Evolutionary conservation across 2,888 invertebrate species (phyloP).

Genomic region (Volucella zonaria): DNA sequence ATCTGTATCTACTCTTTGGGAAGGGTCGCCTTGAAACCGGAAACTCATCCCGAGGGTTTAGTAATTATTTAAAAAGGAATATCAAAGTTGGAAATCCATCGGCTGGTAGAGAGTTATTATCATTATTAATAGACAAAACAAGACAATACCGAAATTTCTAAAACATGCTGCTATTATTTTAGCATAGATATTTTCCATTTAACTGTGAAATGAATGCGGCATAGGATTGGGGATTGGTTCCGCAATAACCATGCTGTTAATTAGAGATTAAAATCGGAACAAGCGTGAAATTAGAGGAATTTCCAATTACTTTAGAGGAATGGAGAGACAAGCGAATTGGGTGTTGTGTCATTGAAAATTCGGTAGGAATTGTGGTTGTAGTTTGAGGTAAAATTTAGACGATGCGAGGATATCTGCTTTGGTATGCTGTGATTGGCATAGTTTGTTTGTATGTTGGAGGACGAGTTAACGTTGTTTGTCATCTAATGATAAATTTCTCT

Average conservation of each 20-base stretch:
- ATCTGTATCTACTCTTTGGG: too few species aligned
- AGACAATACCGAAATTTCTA: slow-evolving; percentile 25
- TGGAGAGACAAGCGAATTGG: not conserved
- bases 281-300: slow-evolving; percentile 38
- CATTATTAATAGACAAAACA: slow-evolving; percentile 27
- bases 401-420: too few species aligned
- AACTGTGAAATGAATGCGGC: slow-evolving; percentile 48
- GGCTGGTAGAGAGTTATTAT: not conserved
- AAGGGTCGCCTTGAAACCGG: not conserved
- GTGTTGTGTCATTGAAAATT: not conserved
- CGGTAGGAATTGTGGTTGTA: not conserved
- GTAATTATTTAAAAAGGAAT: slow-evolving; percentile 10
- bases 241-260: slow-evolving; percentile 14
- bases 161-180: slow-evolving; percentile 28
- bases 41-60: not conserved
- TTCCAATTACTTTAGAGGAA: not conserved
- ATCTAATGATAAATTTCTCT: too few species aligned
- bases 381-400: too few species aligned
- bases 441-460: too few species aligned
- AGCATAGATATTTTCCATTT: slow-evolving; percentile 18
- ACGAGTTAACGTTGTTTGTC: too few species aligned
- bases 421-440: too few species aligned
- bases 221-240: slow-evolving; percentile 7
- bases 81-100: slow-evolving; percentile 38
- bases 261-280: slow-evolving; percentile 9